Evolutionary conservation across 2,113 vertebrate species (phyloP).

Genomic region (Tupaia chinensis): DNA sequence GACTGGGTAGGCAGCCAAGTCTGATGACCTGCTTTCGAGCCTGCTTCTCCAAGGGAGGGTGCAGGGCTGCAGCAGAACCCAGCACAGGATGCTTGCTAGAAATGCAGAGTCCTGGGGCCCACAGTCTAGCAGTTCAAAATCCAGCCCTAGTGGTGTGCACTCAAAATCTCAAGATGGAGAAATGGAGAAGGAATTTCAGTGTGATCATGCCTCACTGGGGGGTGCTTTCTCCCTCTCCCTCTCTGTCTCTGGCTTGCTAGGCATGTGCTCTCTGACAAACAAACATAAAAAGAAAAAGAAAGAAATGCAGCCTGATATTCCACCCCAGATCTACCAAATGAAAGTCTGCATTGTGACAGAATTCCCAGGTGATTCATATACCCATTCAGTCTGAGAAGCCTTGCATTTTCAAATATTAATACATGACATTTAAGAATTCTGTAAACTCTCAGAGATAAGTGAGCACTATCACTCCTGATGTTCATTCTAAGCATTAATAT

Average conservation of each 20-base stretch:
- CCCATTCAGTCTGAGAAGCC: not conserved
- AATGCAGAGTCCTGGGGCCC: not conserved
- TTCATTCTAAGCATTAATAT: not conserved
- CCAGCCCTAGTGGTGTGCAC: no score
- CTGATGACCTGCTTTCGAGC: not conserved
- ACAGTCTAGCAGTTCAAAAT: no score
- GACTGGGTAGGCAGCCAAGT: not conserved
- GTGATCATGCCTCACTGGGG: no score
- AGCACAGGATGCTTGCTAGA: not conserved
- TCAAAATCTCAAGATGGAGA: no score
- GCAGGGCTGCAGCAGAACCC: accelerated
- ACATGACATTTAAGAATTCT: not conserved
- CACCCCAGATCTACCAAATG: not conserved
- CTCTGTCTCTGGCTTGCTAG: no score
- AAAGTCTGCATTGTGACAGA: not conserved
- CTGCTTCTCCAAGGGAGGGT: no score
- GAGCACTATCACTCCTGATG: not conserved
- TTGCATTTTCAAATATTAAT: not conserved
- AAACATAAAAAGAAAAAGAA: no score
- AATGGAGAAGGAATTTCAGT: no score
- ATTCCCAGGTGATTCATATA: not conserved
- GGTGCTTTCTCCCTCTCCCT: no score
- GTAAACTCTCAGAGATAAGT: not conserved
- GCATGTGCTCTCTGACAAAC: no score
- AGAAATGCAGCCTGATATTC: no score